Evolutionary conservation across 2,888 invertebrate species (phyloP).

Genomic region (Latheticus oryzae): DNA sequence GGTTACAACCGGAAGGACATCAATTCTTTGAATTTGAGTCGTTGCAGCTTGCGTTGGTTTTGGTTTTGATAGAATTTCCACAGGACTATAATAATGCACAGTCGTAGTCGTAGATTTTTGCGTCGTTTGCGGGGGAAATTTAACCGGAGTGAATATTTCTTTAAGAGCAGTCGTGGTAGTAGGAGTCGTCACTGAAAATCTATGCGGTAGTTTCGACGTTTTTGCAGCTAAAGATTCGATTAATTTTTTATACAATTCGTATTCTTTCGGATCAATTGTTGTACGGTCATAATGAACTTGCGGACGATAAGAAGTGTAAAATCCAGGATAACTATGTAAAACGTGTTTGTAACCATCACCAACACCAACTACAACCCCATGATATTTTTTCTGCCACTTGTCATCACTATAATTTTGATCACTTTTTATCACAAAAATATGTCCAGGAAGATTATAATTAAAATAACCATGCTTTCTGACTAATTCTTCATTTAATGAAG

Average conservation of each 20-base stretch:
- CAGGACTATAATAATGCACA: slow-evolving; percentile 52
- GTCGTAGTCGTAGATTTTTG: no score
- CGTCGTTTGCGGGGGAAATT: no score
- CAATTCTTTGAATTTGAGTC: slow-evolving; percentile 17
- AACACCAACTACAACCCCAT: slow-evolving; percentile 35
- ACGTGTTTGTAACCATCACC: slow-evolving; percentile 54
- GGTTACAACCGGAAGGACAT: slow-evolving; percentile 14
- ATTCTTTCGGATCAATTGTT: slow-evolving; percentile 52
- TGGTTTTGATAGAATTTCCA: slow-evolving; percentile 34
- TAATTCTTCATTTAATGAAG: slow-evolving; percentile 55
- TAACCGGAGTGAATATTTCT: no score
- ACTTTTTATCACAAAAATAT: slow-evolving; percentile 74
- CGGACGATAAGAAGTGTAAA: slow-evolving; percentile 44
- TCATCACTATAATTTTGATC: no score
- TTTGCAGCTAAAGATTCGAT: slow-evolving; percentile 53
- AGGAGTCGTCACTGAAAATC: slow-evolving; percentile 30
- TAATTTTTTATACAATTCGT: slow-evolving; percentile 56
- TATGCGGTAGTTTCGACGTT: slow-evolving; percentile 36
- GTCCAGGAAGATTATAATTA: slow-evolving; percentile 68
- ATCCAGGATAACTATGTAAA: slow-evolving; percentile 54
- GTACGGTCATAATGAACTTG: slow-evolving; percentile 43
- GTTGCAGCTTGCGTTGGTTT: slow-evolving; percentile 17
- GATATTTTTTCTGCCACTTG: slow-evolving; percentile 16
- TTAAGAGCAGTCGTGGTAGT: background rate
- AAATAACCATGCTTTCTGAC: slow-evolving; percentile 63